These are phyloP conservation scores for Empis livida DNA, from an alignment of 2,888 invertebrate species.

Conservation along the genomic window DNA sequence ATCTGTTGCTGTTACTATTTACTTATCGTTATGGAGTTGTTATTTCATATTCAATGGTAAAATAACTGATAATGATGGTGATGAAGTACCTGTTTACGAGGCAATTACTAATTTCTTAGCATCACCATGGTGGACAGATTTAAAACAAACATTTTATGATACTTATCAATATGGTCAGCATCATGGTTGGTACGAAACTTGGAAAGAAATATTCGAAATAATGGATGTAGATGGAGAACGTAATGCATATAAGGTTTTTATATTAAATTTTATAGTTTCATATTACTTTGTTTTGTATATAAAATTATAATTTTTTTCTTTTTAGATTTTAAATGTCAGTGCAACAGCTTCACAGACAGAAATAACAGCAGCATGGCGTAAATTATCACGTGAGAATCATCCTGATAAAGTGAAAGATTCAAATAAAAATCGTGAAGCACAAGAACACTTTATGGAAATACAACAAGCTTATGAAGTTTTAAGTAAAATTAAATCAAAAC, in stretches of 20 bases:
- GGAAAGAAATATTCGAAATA: conserved; percentile 72
- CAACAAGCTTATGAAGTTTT: conserved; percentile 85
- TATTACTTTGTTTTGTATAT: not conserved
- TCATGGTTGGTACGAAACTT: conserved; percentile 80
- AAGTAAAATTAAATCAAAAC: conserved; percentile 66
- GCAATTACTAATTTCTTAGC: conserved; percentile 82
- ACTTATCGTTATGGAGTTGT: conserved; percentile 60
- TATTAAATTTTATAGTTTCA: not conserved
- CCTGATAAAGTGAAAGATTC: conserved; percentile 81
- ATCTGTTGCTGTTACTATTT: conserved; percentile 48
- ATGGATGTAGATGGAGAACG: conserved; percentile 85
- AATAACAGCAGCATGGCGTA: conserved; percentile 70
- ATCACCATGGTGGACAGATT: conserved; percentile 78
- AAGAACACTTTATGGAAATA: conserved; percentile 83
- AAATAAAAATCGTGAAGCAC: conserved; percentile 52
- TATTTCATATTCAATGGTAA: conserved; percentile 81
- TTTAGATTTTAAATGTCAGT: conserved; percentile 44
- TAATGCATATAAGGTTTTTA: conserved; percentile 79
- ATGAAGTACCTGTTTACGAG: conserved; percentile 76
- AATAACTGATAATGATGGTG: conserved; percentile 71
- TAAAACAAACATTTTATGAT: conserved; percentile 57
- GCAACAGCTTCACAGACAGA: conserved; percentile 74
- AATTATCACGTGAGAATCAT: conserved; percentile 73
- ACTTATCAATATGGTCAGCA: conserved; percentile 67
- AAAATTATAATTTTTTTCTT: conserved; percentile 2